A percentile compares a stretch with the other conserved stretches of the same genome.
Evolutionary conservation across 2,113 vertebrate species (phyloP).

Genomic region (Neomonachus schauinslandi): DNA sequence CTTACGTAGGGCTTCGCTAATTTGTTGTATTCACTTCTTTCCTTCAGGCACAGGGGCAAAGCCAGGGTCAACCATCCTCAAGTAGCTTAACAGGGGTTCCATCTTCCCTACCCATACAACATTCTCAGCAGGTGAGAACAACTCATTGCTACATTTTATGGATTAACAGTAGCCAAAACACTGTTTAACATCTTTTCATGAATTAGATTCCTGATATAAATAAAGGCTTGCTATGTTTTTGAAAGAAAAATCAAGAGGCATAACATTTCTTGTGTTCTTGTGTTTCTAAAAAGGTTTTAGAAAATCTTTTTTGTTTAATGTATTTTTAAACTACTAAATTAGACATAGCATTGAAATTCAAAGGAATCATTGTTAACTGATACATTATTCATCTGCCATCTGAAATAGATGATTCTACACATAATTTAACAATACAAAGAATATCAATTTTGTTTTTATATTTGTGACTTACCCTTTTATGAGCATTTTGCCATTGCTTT

Average conservation of each 20-base stretch:
- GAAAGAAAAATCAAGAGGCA: constrained; percentile 17
- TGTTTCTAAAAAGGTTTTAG: neutral
- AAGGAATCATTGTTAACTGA: constrained; percentile 35
- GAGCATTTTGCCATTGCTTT: neutral
- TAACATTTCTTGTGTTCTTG: neutral
- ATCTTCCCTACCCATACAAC: constrained; percentile 83
- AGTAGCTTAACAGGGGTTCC: constrained; percentile 79
- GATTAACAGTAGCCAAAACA: neutral
- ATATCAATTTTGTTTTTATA: neutral
- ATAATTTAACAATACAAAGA: constrained; percentile 30
- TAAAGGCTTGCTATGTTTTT: constrained; percentile 40
- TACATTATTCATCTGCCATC: neutral
- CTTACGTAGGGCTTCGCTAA: constrained; percentile 63
- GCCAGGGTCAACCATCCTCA: constrained; percentile 86
- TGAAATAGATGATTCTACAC: neutral
- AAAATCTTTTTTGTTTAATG: constrained; percentile 20
- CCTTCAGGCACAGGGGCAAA: constrained; percentile 85
- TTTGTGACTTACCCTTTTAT: constrained; percentile 23
- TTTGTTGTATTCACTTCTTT: constrained; percentile 47
- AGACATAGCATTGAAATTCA: constrained; percentile 22
- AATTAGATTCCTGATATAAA: constrained; percentile 25
- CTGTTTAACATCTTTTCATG: neutral
- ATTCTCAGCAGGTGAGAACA: constrained; percentile 85
- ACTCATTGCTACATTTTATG: neutral
- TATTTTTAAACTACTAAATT: constrained; percentile 21